A percentile compares a stretch with the other conserved stretches of the same genome.
Conservation (phyloP, 1,140 invertebrate species). For the Apis dorsata region DNA sequence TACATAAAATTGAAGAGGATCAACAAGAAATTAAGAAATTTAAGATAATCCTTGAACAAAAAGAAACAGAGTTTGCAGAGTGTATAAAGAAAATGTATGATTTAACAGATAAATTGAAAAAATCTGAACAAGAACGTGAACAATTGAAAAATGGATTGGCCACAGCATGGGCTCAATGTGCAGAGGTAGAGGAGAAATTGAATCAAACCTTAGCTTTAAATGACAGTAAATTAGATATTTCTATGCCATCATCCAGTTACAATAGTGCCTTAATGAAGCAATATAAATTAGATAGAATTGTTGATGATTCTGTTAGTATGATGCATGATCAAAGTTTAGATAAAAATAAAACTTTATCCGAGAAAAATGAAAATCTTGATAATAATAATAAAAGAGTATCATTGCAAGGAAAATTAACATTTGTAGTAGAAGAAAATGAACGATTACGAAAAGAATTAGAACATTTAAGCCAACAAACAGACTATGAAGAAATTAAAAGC, state of each 20-base stretch:
- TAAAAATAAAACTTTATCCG: neutral
- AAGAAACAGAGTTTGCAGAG: slow-evolving; percentile 79
- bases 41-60: slow-evolving; percentile 56
- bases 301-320: slow-evolving; percentile 32
- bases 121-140: slow-evolving; percentile 81
- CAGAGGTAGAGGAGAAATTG: slow-evolving; percentile 81
- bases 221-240: slow-evolving; percentile 77
- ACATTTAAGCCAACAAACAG: slow-evolving; percentile 34
- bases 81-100: slow-evolving; percentile 83
- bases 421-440: slow-evolving; percentile 48
- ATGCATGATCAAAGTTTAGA: slow-evolving; percentile 16
- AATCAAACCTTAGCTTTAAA: slow-evolving; percentile 80
- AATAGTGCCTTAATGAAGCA: slow-evolving; percentile 19
- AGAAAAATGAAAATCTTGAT: slow-evolving; percentile 25
- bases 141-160: slow-evolving; percentile 83
- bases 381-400: slow-evolving; percentile 4
- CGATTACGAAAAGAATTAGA: slow-evolving; percentile 53
- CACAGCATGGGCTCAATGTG: slow-evolving; percentile 82
- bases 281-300: neutral
- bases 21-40: slow-evolving; percentile 65
- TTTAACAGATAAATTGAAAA: slow-evolving; percentile 82
- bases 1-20: slow-evolving; percentile 45
- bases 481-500: slow-evolving; percentile 55
- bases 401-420: slow-evolving; percentile 28
- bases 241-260: slow-evolving; percentile 38